Evolutionary conservation across 2,888 invertebrate species (phyloP), one percentile per base, ranked within the genome.

Genomic region (Erannis defoliaria): DNA sequence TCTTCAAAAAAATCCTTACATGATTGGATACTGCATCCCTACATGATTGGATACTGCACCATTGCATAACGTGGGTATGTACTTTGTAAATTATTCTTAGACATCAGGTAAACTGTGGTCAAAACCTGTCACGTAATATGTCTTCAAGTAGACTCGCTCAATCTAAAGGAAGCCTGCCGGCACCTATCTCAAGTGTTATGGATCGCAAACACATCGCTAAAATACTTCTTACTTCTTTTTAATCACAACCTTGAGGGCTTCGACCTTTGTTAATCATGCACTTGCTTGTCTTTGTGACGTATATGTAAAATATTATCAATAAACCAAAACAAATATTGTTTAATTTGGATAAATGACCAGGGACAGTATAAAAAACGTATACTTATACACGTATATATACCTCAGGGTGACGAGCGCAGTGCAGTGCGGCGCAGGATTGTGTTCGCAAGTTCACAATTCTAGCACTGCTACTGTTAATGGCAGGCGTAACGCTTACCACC

Each of bases 111-210:
- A 10, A 10, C 33, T 0, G 31, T 31, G 2, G 8, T 9, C 10
- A 1, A 10, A 31, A 31, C 31, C 1, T 3, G 10, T 10, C 31
- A 23, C 23, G 23, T 8, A 29, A 8, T 8, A 43, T 18, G 1
- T 35, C 6, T 37, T 29, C 37, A 37, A 51, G 51, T 53, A 10
- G 26, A 55, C 45, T 62, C 2, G 59, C 55, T 29, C 62, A 57
- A 66, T 53, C 62, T 53, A 68, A 73, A 70, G 66, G 67, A 64
- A 71, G 66, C 66, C 56, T 8, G 31, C 40, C 55, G 56, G 19
- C 18, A n/a, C 40, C 84, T 89, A 88, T 88, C 87, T 88, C 85
- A 79, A 87, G 84, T 83, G 82, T 85, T 85, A 88, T 89, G 82
- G 80, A 89, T 85, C 77, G 64, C 74, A 81, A 82, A 81, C 80